Evolutionary conservation across 37 sponge, comb jelly and placozoan species (phyloP), one percentile per base, ranked within the genome.

Genomic region (Spongilla lacustris): DNA sequence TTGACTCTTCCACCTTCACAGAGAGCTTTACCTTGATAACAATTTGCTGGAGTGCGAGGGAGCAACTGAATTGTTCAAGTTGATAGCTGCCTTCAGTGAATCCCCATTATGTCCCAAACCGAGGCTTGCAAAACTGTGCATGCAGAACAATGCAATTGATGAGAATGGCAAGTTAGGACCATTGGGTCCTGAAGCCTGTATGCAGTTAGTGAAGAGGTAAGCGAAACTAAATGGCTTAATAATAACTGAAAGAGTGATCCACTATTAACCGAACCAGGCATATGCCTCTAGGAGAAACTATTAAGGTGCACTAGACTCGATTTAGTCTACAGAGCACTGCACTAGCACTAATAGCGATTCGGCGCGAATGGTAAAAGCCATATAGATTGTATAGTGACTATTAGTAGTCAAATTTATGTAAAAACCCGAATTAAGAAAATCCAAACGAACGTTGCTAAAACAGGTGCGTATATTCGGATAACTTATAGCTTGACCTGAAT

Each of bases 101-200:
- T 3, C 32, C 9, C 67, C 75, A 8, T 19, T 19, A 3, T 12
- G 32, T 0, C 4, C 66, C 1, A 33, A 49, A 10, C 90, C 91
- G 27, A 27, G 77, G 4, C 84, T 93, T 9, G 36, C 91, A 25
- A 93, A 86, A 68, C 81, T 93, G 21, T 79, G 32, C 50, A 22
- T 93, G 38, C 78, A 82, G 50, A 87, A 93, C 73, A 93, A 93
- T 50, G 80, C 48, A 17, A 88, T 88, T 14, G 88, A 88, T 77
- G 41, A 36, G 24, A 71, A 38, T 21, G 77, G 88, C 22, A 29
- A 17, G 34, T 10, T 35, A 33, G 84, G 87, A 36, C 14, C 73
- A 33, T 79, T 83, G 29, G 91, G 68, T 34, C 76, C 87, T 8
- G 73, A 90, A 12, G 29, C 67, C 28, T 89, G 82, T 67, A 83